A percentile compares a stretch with the other conserved stretches of the same genome.
Evolutionary conservation across 2,113 vertebrate genomes (phyloP).

Genomic region (Globicephala melas): DNA sequence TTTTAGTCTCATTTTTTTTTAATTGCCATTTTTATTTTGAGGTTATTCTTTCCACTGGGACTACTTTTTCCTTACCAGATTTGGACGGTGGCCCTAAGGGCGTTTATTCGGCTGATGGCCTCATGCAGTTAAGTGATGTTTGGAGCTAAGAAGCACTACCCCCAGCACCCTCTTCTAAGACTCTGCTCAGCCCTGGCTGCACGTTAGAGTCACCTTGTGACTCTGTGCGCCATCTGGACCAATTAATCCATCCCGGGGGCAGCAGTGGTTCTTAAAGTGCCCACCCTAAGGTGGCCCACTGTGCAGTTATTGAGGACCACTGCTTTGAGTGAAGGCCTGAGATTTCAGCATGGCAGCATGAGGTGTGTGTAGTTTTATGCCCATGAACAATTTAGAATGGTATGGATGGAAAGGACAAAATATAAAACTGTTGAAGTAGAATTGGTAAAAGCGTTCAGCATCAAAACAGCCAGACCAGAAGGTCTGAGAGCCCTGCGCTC

Average conservation of each 20-base stretch:
- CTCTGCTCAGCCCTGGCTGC: not conserved
- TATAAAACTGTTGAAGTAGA: not conserved
- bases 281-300: not conserved
- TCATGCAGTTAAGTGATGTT: not conserved
- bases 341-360: not conserved
- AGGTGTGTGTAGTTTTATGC: not conserved
- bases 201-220: not conserved
- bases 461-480: not conserved
- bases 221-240: not conserved
- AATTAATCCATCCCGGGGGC: accelerated
- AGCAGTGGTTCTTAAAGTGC: not conserved
- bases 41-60: not conserved
- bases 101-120: not conserved
- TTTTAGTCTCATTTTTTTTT: not conserved
- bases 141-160: no score
- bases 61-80: not conserved
- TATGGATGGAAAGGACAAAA: not conserved
- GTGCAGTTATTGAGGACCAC: accelerated
- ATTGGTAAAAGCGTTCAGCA: accelerated
- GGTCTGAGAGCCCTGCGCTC: not conserved
- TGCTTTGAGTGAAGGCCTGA: not conserved
- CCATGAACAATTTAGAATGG: not conserved
- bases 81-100: accelerated
- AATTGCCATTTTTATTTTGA: not conserved
- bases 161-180: not conserved